Conservation (phyloP, 1,140 invertebrate genomes). For the Pteromalus puparum region DNA sequence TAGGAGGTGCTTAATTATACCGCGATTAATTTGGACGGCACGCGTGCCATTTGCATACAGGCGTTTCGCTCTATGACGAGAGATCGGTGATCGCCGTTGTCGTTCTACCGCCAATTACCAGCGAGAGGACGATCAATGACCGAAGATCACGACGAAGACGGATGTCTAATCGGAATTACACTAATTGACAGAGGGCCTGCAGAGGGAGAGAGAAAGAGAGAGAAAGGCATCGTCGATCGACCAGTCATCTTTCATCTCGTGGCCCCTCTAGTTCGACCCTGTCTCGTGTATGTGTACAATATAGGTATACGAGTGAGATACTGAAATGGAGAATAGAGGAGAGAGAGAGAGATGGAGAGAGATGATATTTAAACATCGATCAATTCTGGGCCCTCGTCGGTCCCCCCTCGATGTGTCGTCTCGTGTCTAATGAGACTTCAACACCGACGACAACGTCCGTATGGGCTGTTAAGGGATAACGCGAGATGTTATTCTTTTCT, state of each 20-base stretch:
- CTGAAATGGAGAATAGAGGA: background rate
- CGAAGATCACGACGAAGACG: conserved; percentile 4
- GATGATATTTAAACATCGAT: conserved; percentile 59
- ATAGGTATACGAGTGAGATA: background rate
- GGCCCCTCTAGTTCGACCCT: background rate
- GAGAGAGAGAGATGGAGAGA: background rate
- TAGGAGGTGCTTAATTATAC: conserved; percentile 4
- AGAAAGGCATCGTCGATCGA: conserved; percentile 10
- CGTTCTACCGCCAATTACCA: conserved; percentile 12
- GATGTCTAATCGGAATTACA: conserved; percentile 44
- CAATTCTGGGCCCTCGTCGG: conserved; percentile 50
- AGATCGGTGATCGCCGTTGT: background rate
- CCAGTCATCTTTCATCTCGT: conserved; percentile 27
- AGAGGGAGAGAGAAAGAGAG: background rate
- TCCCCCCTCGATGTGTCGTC: conserved; percentile 44
- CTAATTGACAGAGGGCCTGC: conserved; percentile 30
- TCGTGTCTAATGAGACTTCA: conserved; percentile 57
- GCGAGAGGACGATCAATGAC: conserved; percentile 18
- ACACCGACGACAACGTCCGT: conserved; percentile 47
- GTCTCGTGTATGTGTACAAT: too few relatives aligned
- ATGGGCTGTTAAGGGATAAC: background rate
- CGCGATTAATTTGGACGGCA: background rate
- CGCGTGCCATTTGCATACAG: background rate
- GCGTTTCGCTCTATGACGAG: background rate
- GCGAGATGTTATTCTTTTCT: background rate